Conservation (phyloP, 2,797 vertebrate genomes). For the Rallus crepitans region DNA sequence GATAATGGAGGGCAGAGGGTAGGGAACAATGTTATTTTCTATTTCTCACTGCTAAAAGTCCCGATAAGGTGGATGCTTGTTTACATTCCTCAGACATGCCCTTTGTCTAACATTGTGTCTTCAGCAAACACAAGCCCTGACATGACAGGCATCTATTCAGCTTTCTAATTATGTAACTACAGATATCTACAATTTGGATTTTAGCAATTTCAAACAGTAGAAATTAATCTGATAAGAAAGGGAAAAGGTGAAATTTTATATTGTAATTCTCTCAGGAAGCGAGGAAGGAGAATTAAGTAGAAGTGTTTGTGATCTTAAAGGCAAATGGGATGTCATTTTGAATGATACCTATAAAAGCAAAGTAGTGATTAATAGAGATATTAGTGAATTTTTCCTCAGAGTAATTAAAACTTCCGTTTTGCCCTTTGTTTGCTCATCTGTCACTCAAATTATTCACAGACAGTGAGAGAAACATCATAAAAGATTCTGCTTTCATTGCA, state of each 20-base stretch:
- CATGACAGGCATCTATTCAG: not conserved
- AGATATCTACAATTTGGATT: conserved; percentile 13
- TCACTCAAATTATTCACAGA: not conserved
- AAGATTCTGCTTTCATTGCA: not conserved
- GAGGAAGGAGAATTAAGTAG: not conserved
- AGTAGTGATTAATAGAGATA: not conserved
- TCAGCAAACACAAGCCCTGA: not conserved
- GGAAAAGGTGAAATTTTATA: not conserved
- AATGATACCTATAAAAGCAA: not conserved
- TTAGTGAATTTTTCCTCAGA: not conserved
- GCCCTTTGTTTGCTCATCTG: not conserved
- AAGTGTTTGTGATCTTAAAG: not conserved
- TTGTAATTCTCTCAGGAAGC: not conserved
- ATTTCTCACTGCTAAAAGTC: conserved; percentile 18
- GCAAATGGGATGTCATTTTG: not conserved
- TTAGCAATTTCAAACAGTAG: not conserved
- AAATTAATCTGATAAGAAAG: not conserved
- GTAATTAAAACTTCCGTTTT: not conserved
- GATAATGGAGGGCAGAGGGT: not conserved
- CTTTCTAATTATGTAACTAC: conserved; percentile 23
- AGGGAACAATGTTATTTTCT: conserved; percentile 4
- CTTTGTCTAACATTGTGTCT: conserved; percentile 22
- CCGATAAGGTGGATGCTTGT: conserved; percentile 28
- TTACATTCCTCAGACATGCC: conserved; percentile 41
- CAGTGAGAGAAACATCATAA: not conserved